These are phyloP conservation scores for Drosophila navojoa DNA, from an alignment of 1,140 invertebrate species.

Conservation along the genomic window DNA sequence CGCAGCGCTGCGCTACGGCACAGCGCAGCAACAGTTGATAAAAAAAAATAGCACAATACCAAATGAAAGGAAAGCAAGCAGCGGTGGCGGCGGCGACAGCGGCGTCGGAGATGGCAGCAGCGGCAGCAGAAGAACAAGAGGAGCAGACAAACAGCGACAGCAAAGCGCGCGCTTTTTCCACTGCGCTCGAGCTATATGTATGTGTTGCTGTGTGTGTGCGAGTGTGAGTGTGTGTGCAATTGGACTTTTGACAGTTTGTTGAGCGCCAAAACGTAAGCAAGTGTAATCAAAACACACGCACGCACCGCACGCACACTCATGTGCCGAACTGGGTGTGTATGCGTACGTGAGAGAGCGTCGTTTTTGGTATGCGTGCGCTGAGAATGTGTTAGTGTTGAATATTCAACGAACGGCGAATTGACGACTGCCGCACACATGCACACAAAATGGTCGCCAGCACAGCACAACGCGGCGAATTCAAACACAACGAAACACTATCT, in stretches of 20 bases:
- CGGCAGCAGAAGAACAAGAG: constrained; percentile 26
- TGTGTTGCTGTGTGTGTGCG: constrained; percentile 19
- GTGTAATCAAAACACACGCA: constrained; percentile 82
- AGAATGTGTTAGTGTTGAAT: constrained; percentile 43
- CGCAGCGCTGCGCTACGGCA: constrained; percentile 35
- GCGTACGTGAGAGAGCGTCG: constrained; percentile 39
- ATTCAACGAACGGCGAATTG: constrained; percentile 56
- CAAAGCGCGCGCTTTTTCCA: constrained; percentile 73
- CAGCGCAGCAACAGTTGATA: constrained; percentile 74
- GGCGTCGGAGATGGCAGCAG: constrained; percentile 13
- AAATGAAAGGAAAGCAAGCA: constrained; percentile 45
- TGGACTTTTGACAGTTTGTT: constrained; percentile 65
- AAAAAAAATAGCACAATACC: constrained; percentile 41
- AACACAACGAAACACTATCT: constrained; percentile 42
- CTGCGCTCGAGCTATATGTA: constrained; percentile 15
- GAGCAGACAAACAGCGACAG: constrained; percentile 36
- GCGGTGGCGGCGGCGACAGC: constrained; percentile 16
- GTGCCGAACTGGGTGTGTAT: constrained; percentile 49
- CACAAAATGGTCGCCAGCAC: constrained; percentile 51
- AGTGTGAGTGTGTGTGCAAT: constrained; percentile 54
- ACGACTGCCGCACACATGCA: constrained; percentile 45
- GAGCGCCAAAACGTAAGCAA: constrained; percentile 75
- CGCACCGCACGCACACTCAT: constrained; percentile 67
- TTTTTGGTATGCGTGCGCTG: constrained; percentile 34
- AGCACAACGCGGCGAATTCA: constrained; percentile 47